Base-by-base conservation (phyloP, 2,797 vertebrate species). In the Sandelia bainsii region DNA sequence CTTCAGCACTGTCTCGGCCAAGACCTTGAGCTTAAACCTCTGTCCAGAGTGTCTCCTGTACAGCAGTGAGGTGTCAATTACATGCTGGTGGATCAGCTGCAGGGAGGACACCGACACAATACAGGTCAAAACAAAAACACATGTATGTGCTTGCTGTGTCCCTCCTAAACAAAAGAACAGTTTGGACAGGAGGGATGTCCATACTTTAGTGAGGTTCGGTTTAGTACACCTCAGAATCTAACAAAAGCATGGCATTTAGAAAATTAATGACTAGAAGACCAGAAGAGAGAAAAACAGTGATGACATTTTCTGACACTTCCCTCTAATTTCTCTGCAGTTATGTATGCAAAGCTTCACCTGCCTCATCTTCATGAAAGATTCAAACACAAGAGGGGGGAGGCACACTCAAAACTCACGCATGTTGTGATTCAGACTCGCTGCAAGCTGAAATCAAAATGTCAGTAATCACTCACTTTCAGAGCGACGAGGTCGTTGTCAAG, bases 11-110 rank as follows among this genome's bases (percentile, higher is more conserved):
- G 82, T 84, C 82, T 95, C 89, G 0, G 97, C 94, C 93, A 98
- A 90, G 78, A 95, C 93, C 82, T 96, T 97, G 19, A 98, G 92
- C 80, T 95, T 98, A 89, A 96, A 97, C 82, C 81, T 95, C 83
- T 85, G 93, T 46, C 95, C 94, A 44, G 83, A 94, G 5, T 91
- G 88, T 81, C 81, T 92, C 65, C 87, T 89, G 91, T 95, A 98
- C 65, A 99, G 95, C 82, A 97, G 79, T 0, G 97, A 95, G 9
- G 96, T 97, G 87, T 99, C 97, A 48, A 98, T 96, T 12, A 98
- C 92, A 40, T 96, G 95, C 27, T 77, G 94, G 84, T 98, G 96
- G 81, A 97, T 95, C 91, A 98, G 91, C 97, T 97, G 85, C 52
- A 53, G 62, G 83, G 57, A 46, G 11, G 8, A 79, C 50, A 64